Conservation (phyloP, 2,797 vertebrate species). For the Bufotes viridis region DNA sequence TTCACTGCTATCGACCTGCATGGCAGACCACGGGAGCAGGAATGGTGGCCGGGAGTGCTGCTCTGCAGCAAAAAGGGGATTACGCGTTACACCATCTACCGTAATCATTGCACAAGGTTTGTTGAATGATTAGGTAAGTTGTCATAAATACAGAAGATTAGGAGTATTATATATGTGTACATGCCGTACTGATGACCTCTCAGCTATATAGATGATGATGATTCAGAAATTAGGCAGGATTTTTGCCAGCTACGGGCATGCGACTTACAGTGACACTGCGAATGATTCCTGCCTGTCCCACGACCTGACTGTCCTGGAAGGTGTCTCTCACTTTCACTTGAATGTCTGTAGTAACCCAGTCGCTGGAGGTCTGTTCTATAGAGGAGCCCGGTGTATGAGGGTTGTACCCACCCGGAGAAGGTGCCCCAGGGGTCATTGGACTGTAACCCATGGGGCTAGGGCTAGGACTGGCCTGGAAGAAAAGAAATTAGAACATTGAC, state of each 20-base stretch:
- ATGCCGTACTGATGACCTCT: too few relatives aligned
- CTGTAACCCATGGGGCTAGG: conserved; percentile 93
- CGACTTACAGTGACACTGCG: conserved; percentile 85
- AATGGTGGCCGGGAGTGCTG: too few relatives aligned
- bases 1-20: too few relatives aligned
- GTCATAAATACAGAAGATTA: too few relatives aligned
- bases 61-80: too few relatives aligned
- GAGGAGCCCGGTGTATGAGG: conserved; percentile 93
- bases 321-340: conserved; percentile 91
- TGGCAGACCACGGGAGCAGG: too few relatives aligned
- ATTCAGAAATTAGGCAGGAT: background rate
- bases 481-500: background rate
- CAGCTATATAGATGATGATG: background rate
- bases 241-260: background rate
- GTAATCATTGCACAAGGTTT: too few relatives aligned
- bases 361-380: conserved; percentile 89
- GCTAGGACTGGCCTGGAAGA: conserved; percentile 87
- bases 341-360: conserved; percentile 96
- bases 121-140: too few relatives aligned
- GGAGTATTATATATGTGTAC: too few relatives aligned
- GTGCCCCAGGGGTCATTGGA: conserved; percentile 93
- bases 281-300: conserved; percentile 87
- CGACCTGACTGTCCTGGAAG: conserved; percentile 85
- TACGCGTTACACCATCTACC: too few relatives aligned
- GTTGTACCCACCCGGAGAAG: conserved; percentile 93